A percentile compares a stretch with the other conserved stretches of the same genome.
Conservation (phyloP, 2,888 invertebrate genomes). For the Dorcus parallelipipedus region DNA sequence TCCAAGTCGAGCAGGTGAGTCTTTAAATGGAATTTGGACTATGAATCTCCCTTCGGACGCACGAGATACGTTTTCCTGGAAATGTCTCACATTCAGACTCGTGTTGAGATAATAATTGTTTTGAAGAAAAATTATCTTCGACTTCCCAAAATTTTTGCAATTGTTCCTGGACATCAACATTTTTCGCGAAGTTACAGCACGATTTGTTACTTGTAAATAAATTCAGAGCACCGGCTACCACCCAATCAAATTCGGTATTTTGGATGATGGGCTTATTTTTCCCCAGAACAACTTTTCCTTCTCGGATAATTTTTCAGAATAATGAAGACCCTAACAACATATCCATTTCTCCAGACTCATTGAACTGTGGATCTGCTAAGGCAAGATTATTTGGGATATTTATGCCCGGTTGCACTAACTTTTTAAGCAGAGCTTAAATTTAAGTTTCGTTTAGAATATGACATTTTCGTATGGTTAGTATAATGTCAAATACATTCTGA, state of each 20-base stretch:
- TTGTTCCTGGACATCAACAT: neutral
- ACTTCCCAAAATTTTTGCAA: conserved; percentile 10
- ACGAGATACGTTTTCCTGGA: no score
- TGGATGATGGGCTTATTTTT: neutral
- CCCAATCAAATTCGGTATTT: conserved; percentile 12
- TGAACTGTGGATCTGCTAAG: conserved; percentile 9
- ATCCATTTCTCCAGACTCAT: neutral
- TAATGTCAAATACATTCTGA: no score
- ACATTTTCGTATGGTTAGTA: no score
- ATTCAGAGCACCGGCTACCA: neutral
- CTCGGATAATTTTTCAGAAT: conserved; percentile 6
- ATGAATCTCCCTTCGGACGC: no score
- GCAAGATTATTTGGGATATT: conserved; percentile 7
- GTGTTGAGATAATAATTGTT: no score
- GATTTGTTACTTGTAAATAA: neutral
- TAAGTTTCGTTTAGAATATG: no score
- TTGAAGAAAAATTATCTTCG: neutral
- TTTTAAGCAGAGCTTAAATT: no score
- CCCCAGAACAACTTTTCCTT: conserved; percentile 1
- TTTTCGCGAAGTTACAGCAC: neutral
- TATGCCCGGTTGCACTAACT: no score
- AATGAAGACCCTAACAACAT: conserved; percentile 4
- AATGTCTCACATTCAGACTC: no score
- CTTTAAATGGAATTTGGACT: no score
- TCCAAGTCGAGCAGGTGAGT: no score